A percentile compares a stretch with the other conserved stretches of the same genome.
Evolutionary conservation across 2,113 vertebrate genomes (phyloP).

Genomic region (Oreotragus oreotragus): DNA sequence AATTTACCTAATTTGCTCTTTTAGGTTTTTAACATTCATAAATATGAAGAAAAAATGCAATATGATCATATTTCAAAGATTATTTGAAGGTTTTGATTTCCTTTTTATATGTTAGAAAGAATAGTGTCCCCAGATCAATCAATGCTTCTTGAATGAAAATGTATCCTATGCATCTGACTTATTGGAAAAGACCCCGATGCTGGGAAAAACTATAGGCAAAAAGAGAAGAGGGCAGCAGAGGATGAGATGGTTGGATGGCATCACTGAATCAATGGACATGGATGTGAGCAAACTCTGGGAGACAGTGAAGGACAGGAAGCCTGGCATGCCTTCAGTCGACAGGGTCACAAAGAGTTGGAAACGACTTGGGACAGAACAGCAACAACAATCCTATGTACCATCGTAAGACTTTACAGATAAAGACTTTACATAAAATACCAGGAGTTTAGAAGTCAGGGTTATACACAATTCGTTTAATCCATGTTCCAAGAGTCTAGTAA

Average conservation of each 20-base stretch:
- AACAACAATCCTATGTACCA: background rate
- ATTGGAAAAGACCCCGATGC: background rate
- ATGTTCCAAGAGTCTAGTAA: background rate
- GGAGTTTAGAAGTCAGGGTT: background rate
- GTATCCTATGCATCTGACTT: background rate
- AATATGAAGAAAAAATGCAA: background rate
- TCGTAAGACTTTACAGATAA: background rate
- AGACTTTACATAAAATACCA: background rate
- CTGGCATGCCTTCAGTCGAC: background rate
- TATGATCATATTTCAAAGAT: slow-evolving; percentile 49
- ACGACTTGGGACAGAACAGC: background rate
- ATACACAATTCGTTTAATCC: background rate
- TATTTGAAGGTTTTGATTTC: slow-evolving; percentile 66
- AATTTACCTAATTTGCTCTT: background rate
- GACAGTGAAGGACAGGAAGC: background rate
- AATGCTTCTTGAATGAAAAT: background rate
- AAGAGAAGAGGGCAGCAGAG: background rate
- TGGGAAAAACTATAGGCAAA: background rate
- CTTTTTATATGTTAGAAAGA: slow-evolving; percentile 28
- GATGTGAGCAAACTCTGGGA: background rate
- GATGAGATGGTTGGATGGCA: background rate
- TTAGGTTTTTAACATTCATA: slow-evolving; percentile 10
- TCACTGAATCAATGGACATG: background rate
- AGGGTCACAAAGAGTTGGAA: background rate
- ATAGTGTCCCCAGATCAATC: slow-evolving; percentile 20